Conservation (phyloP, 2,113 vertebrate species). For the Micromys minutus region DNA sequence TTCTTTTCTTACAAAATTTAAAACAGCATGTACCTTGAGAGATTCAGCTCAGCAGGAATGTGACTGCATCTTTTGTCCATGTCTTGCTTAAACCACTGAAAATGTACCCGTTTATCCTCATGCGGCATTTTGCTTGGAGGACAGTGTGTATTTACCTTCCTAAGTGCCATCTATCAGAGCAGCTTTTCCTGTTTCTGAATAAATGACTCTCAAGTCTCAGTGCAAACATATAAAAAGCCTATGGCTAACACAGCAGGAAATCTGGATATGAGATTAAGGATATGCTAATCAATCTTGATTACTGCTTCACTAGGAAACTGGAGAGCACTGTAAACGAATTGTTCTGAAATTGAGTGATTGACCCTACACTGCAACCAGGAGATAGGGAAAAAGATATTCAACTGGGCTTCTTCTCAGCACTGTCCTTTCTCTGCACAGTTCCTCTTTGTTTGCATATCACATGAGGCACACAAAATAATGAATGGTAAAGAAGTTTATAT, state of each 20-base stretch:
- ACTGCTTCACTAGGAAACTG: neutral
- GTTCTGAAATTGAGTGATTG: slow-evolving; percentile 49
- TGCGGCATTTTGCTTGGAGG: neutral
- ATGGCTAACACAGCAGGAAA: neutral
- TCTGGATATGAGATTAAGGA: neutral
- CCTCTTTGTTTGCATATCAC: neutral
- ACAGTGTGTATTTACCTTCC: neutral
- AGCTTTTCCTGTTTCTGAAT: neutral
- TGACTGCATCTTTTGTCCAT: neutral
- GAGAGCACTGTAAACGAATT: slow-evolving; percentile 22
- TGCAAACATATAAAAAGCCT: neutral
- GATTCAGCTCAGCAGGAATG: neutral
- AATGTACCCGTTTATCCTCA: neutral
- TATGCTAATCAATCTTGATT: neutral
- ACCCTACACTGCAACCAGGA: neutral
- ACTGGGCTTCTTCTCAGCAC: neutral
- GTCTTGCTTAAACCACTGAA: neutral
- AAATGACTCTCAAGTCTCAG: slow-evolving; percentile 38
- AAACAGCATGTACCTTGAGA: neutral
- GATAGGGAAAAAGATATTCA: neutral
- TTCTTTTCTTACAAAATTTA: neutral
- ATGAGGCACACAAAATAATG: neutral
- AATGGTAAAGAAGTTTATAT: neutral
- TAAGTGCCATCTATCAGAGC: slow-evolving; percentile 1
- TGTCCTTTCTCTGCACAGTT: neutral